Evolutionary conservation across 2,797 vertebrate genomes (phyloP), one percentile per base, ranked within the genome.

Genomic region (Sebastes alutus): DNA sequence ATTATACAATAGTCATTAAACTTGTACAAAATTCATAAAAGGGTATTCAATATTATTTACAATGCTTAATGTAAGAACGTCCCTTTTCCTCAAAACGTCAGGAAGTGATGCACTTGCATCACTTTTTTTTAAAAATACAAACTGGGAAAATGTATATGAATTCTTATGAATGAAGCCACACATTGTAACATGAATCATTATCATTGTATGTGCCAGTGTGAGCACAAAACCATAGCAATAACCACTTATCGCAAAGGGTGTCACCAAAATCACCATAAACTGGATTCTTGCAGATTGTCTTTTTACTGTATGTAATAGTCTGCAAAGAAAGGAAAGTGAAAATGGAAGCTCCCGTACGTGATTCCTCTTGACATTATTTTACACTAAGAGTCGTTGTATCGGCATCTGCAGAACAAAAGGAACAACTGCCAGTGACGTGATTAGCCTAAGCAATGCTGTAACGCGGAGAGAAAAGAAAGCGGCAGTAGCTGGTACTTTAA

Each of bases 401-500:
- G 60, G 1, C 7, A 86, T 88, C 89, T 84, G 20, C 88, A 95
- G 93, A 95, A 96, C 84, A 85, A 84, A 87, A 87, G 91, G 84
- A 93, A 93, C 92, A 95, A 96, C 96, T 95, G 95, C 96, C 95
- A 89, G 91, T 86, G 94, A 95, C 92, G 94, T 96, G 92, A 94
- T 94, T 95, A 94, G 88, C 96, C 96, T 96, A 92, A 92, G 92
- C 94, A 95, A 94, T 96, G 81, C 96, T 94, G 95, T 95, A 91
- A 95, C 93, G 93, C 95, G 93, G 91, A 94, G 94, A 94, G 95
- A 96, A 96, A 93, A 89, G 93, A 95, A 93, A 92, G 94, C 93
- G 94, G 96, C 97, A 97, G 96, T 95, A 95, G 94, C 95, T 96
- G 96, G 95, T 94, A 97, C 97, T 98, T 98, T 97, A 97, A 98